Base-by-base conservation (phyloP, 2,888 invertebrate genomes). In the Autographa gamma region DNA sequence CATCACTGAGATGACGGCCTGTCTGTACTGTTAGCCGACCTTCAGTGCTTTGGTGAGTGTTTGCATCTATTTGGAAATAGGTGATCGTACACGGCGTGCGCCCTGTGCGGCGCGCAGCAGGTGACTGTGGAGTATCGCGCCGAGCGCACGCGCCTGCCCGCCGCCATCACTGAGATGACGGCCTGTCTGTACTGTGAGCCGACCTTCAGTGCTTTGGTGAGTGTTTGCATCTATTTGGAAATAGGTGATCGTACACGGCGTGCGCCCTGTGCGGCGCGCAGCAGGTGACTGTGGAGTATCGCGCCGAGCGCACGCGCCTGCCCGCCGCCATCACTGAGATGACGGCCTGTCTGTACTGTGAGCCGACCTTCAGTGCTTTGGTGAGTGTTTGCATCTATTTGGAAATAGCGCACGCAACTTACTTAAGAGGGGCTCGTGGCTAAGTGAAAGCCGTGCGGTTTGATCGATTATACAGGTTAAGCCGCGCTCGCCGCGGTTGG, bases 181-280 rank as follows among this genome's bases (percentile, higher is more conserved):
- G 82, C 82, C 66, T 99, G 99, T 88, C 97, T 99, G 7, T 99
- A 99, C 95, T 99, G 99, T 92, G 98, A 98, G 71, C 95, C 96
- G 1, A 97, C 97, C 66, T 98, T 99, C 87, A 96, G 97, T 14
- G 97, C 97, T 43, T 94, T 71, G 66, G 71, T 66, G 13, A 56
- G 64, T 65, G 9, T 32, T 6, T n/a, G n/a, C n/a, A n/a, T n/a
- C n/a, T n/a, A n/a, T n/a, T n/a, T n/a, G n/a, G n/a, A n/a, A n/a
- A n/a, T n/a, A n/a, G n/a, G n/a, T n/a, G n/a, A n/a, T n/a, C n/a
- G n/a, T 97, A 97, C 43, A 96, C 96, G 19, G 96, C 96, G 18
- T 98, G 97, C 89, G 92, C 96, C 16, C 96, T 97, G 72, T 99
- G 99, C 59, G 78, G 84, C 18, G 84, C 83, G 16, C 84, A 84